These are phyloP conservation scores for Rhamphomyia laevipes DNA, from an alignment of 2,888 invertebrate genomes.

Conservation along the genomic window DNA sequence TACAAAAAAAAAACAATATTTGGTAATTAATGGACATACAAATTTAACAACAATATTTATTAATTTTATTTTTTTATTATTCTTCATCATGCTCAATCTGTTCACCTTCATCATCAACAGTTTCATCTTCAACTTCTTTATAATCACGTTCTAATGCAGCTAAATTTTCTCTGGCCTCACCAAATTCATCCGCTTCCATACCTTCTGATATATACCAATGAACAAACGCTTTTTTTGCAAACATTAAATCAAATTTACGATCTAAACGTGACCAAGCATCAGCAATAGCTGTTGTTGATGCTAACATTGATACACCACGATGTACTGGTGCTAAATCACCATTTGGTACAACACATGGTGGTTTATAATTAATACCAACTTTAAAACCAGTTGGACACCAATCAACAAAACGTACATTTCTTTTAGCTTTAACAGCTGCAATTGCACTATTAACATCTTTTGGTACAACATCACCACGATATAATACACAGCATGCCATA, in stretches of 20 bases:
- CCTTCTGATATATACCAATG: slow-evolving; percentile 58
- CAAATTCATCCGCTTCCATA: slow-evolving; percentile 21
- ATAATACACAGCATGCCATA: slow-evolving; percentile 72
- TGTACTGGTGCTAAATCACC: slow-evolving; percentile 67
- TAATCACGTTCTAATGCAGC: slow-evolving; percentile 23
- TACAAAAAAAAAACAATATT: too few species aligned
- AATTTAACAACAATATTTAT: too few species aligned
- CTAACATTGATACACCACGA: slow-evolving; percentile 75
- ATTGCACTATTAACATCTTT: slow-evolving; percentile 74
- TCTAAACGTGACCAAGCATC: slow-evolving; percentile 79
- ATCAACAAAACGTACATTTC: slow-evolving; percentile 70
- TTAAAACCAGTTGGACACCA: slow-evolving; percentile 88
- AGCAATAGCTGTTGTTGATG: slow-evolving; percentile 76
- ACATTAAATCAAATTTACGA: slow-evolving; percentile 89
- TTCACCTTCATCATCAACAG: background rate
- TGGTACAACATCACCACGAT: slow-evolving; percentile 75
- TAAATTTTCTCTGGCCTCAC: slow-evolving; percentile 21
- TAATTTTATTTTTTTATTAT: background rate
- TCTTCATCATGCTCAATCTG: background rate
- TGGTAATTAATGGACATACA: too few species aligned
- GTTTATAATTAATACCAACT: slow-evolving; percentile 65
- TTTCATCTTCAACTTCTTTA: slow-evolving; percentile 19
- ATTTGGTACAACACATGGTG: slow-evolving; percentile 57
- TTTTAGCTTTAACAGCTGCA: slow-evolving; percentile 56
- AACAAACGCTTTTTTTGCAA: slow-evolving; percentile 81